Conservation (phyloP, 2,797 vertebrate species). For the Chloroceryle inda region DNA sequence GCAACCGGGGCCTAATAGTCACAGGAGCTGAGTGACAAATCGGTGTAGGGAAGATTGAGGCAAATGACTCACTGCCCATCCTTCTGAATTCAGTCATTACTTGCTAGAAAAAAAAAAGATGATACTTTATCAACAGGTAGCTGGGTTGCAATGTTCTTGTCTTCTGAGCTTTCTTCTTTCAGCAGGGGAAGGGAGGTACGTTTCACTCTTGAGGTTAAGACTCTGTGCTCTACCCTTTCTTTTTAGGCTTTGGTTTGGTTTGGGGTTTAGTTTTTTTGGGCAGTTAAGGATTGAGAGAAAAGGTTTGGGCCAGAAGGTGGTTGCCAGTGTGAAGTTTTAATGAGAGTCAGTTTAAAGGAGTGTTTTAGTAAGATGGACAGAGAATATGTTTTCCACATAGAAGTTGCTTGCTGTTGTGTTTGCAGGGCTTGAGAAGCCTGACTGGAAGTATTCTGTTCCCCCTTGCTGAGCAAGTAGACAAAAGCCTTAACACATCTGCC, state of each 20-base stretch:
- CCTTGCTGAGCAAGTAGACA: neutral
- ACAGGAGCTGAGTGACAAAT: neutral
- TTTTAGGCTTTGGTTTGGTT: neutral
- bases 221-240: neutral
- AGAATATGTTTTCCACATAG: neutral
- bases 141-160: neutral
- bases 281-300: neutral
- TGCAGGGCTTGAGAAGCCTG: neutral
- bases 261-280: neutral
- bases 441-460: neutral
- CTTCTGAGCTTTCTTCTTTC: neutral
- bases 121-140: neutral
- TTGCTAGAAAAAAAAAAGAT: neutral
- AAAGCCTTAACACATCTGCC: neutral
- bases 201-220: neutral
- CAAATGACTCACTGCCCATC: slow-evolving; percentile 10
- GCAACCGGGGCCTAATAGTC: neutral
- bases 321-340: neutral
- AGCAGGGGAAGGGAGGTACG: neutral
- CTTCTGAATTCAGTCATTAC: neutral
- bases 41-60: neutral
- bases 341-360: neutral
- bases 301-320: neutral
- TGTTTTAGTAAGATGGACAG: neutral
- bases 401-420: neutral